phyloP scores from a whole-genome alignment of 2,888 invertebrate genomes.

The Tetanocera ferruginea region DNA sequence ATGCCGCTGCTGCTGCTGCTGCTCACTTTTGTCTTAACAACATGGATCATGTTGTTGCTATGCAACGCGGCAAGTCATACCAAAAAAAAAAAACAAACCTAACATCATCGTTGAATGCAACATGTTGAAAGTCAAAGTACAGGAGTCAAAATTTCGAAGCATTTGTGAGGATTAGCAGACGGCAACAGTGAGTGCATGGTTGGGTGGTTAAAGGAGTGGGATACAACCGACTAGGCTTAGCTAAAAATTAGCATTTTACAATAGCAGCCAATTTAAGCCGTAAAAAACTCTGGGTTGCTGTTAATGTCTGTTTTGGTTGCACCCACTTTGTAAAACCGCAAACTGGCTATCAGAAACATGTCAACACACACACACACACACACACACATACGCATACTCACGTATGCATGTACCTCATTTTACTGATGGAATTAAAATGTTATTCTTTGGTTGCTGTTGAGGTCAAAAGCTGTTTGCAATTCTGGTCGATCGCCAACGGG shows the following conservation, averaged over 20 bases:
- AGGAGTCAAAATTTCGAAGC: no score
- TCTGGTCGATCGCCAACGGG: no score
- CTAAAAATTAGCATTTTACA: slow-evolving; percentile 30
- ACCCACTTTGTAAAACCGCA: slow-evolving; percentile 21
- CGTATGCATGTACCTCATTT: background rate
- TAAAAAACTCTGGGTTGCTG: background rate
- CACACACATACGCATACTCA: slow-evolving; percentile 10
- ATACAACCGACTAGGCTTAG: background rate
- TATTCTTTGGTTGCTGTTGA: slow-evolving; percentile 22
- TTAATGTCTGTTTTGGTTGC: slow-evolving; percentile 17
- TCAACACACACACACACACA: slow-evolving; percentile 39
- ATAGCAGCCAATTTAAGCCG: slow-evolving; percentile 18
- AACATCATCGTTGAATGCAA: background rate
- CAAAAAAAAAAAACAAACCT: background rate
- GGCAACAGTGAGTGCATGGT: no score
- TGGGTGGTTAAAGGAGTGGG: background rate
- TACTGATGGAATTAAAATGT: slow-evolving; percentile 38
- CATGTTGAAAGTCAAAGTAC: no score
- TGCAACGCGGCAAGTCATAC: background rate
- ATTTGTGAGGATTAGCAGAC: no score
- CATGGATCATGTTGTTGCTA: slow-evolving; percentile 3
- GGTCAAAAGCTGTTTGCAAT: background rate
- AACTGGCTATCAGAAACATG: slow-evolving; percentile 40
- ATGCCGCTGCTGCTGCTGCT: background rate
- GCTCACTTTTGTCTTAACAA: slow-evolving; percentile 7